These are phyloP conservation scores for Drosophila borborema DNA, from an alignment of 2,888 invertebrate species.

Conservation along the genomic window DNA sequence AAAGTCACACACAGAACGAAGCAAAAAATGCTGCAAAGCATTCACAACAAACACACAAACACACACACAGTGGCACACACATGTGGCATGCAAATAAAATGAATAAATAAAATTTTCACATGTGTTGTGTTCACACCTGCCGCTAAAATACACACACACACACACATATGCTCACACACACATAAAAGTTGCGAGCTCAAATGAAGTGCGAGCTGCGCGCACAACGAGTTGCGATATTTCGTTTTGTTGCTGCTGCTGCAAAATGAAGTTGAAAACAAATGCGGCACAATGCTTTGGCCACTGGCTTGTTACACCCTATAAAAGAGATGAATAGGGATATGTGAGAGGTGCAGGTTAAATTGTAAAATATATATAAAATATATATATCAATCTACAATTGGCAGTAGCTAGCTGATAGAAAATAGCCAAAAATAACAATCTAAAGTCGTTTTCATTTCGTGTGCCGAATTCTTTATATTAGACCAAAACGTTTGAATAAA, in stretches of 20 bases:
- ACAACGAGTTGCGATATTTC: slow-evolving; percentile 32
- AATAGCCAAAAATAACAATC: neutral
- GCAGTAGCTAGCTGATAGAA: neutral
- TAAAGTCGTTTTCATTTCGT: no score
- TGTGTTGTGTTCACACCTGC: slow-evolving; percentile 77
- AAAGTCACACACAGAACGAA: slow-evolving; percentile 63
- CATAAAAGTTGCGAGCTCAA: slow-evolving; percentile 54
- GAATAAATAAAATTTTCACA: slow-evolving; percentile 80
- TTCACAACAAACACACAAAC: slow-evolving; percentile 38
- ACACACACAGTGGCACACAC: slow-evolving; percentile 30
- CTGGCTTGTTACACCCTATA: slow-evolving; percentile 31
- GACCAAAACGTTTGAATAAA: neutral
- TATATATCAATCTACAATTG: no score
- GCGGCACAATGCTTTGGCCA: slow-evolving; percentile 62
- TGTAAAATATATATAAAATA: no score
- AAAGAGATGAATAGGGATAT: neutral
- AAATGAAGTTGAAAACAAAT: slow-evolving; percentile 75
- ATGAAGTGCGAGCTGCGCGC: slow-evolving; percentile 49
- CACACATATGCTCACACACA: slow-evolving; percentile 34
- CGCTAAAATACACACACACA: slow-evolving; percentile 56
- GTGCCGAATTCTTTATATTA: no score
- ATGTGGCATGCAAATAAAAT: slow-evolving; percentile 75
- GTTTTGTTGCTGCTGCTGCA: slow-evolving; percentile 40
- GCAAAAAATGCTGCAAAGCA: slow-evolving; percentile 44
- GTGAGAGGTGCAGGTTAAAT: neutral